Evolutionary conservation across 2,888 invertebrate genomes (phyloP).

Genomic region (Megastigmus dorsalis): DNA sequence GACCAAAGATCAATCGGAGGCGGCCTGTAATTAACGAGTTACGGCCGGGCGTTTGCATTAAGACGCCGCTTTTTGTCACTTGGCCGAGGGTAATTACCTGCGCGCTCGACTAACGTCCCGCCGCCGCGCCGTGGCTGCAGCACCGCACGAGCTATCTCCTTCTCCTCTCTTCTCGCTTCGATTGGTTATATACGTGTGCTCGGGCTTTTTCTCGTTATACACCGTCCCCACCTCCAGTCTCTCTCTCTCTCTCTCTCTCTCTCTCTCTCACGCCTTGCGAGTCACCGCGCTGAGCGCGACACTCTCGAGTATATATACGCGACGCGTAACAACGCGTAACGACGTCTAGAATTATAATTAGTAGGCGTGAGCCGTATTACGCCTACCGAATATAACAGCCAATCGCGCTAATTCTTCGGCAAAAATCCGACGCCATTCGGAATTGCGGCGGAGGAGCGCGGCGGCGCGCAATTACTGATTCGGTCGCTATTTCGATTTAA

Average conservation of each 20-base stretch:
- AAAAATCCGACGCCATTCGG: background rate
- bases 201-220: constrained; percentile 72
- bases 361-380: constrained; percentile 72
- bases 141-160: constrained; percentile 51
- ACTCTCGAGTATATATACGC: constrained; percentile 39
- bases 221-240: too few relatives aligned
- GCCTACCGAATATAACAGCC: constrained; percentile 67
- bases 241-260: too few relatives aligned
- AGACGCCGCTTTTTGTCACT: constrained; percentile 74
- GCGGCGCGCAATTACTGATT: background rate
- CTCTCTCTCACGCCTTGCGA: background rate
- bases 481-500: background rate
- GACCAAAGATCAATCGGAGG: constrained; percentile 73
- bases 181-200: constrained; percentile 70
- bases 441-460: too few relatives aligned
- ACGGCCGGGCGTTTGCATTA: constrained; percentile 72
- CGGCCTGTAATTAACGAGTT: constrained; percentile 75
- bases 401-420: constrained; percentile 21
- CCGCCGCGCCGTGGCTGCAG: background rate
- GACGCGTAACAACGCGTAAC: constrained; percentile 61
- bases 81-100: constrained; percentile 67
- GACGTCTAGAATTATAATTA: constrained; percentile 73
- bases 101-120: too few relatives aligned
- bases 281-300: constrained; percentile 16
- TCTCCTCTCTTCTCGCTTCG: constrained; percentile 62